Evolutionary conservation across 2,797 vertebrate genomes (phyloP).

Genomic region (Mastacembelus armatus): DNA sequence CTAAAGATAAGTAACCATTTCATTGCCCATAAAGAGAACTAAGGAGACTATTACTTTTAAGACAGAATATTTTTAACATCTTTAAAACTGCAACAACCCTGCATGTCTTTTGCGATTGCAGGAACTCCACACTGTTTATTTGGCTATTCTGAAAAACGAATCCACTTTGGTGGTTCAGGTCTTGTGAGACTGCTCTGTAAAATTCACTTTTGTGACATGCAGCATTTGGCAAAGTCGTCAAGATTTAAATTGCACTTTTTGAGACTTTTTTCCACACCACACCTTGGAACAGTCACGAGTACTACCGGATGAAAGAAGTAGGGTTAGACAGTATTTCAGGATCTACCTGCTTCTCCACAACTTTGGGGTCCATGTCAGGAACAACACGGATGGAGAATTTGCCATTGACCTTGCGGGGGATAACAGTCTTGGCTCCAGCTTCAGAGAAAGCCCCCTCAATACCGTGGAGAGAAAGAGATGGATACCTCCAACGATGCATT

Average conservation of each 20-base stretch:
- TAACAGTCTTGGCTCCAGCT: slow-evolving; percentile 93
- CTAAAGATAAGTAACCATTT: not conserved
- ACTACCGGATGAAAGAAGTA: not conserved
- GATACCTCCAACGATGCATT: slow-evolving; percentile 97
- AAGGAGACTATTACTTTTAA: too few relatives aligned
- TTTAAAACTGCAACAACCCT: too few relatives aligned
- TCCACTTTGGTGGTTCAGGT: too few relatives aligned
- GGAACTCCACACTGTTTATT: too few relatives aligned
- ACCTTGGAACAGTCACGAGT: not conserved
- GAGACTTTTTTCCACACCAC: not conserved
- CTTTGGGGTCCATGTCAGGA: slow-evolving; percentile 93
- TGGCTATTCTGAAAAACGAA: too few relatives aligned
- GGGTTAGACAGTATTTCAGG: not conserved
- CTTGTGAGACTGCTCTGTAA: too few relatives aligned
- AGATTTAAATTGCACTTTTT: not conserved
- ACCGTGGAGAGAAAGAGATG: slow-evolving; percentile 95
- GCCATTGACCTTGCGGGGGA: slow-evolving; percentile 94
- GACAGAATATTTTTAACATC: too few relatives aligned
- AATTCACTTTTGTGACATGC: too few relatives aligned
- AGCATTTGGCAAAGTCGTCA: not conserved
- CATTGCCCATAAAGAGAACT: not conserved
- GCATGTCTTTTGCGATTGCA: too few relatives aligned
- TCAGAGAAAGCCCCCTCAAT: slow-evolving; percentile 96
- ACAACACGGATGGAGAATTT: slow-evolving; percentile 98
- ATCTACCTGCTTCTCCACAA: slow-evolving; percentile 88